phyloP scores from a whole-genome alignment of 2,888 invertebrate genomes.

The Norana najaformis region DNA sequence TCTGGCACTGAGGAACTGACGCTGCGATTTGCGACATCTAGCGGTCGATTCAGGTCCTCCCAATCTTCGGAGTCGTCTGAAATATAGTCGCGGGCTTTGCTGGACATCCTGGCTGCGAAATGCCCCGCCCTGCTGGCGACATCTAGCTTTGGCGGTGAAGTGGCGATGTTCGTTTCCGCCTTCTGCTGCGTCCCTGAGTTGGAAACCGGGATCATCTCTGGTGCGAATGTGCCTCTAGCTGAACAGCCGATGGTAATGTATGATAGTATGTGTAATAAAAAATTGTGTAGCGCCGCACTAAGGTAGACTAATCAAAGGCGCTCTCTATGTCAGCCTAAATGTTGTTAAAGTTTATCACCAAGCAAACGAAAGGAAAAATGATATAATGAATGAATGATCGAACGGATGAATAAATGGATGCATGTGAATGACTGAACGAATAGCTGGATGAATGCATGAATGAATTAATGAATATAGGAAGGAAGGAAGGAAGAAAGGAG shows the following conservation, averaged over 20 bases:
- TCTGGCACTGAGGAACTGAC: neutral
- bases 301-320: no score
- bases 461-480: neutral
- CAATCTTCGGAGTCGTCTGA: constrained; percentile 7
- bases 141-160: neutral
- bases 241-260: neutral
- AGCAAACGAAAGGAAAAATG: neutral
- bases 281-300: no score
- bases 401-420: neutral
- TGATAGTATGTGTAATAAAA: no score
- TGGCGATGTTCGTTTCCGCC: no score
- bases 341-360: no score
- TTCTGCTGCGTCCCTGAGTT: neutral
- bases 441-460: no score
- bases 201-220: neutral
- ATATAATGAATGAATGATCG: neutral
- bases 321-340: no score
- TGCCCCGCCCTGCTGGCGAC: neutral
- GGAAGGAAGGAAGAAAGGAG: neutral
- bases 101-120: neutral
- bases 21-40: neutral
- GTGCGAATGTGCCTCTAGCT: neutral
- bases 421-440: neutral
- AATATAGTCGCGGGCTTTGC: constrained; percentile 8
- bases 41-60: neutral